These are phyloP conservation scores for Dynastes maya DNA, from an alignment of 2,888 invertebrate genomes.

Conservation along the genomic window DNA sequence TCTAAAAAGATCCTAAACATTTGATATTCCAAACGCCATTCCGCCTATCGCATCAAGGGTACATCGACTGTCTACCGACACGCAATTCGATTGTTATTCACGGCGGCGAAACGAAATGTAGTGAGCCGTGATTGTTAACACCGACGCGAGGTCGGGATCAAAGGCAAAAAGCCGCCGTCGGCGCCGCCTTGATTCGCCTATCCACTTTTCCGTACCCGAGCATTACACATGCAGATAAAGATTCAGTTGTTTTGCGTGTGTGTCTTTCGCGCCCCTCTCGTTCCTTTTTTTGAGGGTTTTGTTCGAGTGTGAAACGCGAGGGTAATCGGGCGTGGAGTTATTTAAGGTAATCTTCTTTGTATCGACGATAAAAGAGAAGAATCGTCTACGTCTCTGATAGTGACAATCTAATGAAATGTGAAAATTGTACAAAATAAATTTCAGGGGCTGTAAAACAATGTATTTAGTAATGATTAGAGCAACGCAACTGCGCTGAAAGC, in stretches of 20 bases:
- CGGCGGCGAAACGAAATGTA: constrained; percentile 60
- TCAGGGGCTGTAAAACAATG: no score
- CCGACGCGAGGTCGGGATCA: constrained; percentile 61
- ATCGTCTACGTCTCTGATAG: no score
- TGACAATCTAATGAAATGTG: no score
- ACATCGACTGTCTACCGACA: constrained; percentile 50
- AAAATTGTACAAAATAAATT: no score
- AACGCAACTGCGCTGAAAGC: no score
- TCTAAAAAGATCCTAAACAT: background rate
- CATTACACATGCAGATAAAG: no score
- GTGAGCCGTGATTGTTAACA: constrained; percentile 65
- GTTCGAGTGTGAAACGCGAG: constrained; percentile 11
- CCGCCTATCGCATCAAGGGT: background rate
- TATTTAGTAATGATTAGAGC: no score
- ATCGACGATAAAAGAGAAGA: background rate
- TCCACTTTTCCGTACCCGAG: constrained; percentile 18
- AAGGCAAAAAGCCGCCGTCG: constrained; percentile 60
- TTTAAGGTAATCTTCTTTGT: constrained; percentile 19
- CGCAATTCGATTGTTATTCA: constrained; percentile 62
- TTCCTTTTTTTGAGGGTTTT: background rate
- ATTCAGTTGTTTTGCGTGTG: no score
- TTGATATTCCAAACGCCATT: background rate
- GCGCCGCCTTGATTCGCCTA: constrained; percentile 56
- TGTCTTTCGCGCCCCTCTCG: background rate
- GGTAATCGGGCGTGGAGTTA: constrained; percentile 2